Conservation (phyloP, 2,888 invertebrate genomes). For the Apamea anceps region DNA sequence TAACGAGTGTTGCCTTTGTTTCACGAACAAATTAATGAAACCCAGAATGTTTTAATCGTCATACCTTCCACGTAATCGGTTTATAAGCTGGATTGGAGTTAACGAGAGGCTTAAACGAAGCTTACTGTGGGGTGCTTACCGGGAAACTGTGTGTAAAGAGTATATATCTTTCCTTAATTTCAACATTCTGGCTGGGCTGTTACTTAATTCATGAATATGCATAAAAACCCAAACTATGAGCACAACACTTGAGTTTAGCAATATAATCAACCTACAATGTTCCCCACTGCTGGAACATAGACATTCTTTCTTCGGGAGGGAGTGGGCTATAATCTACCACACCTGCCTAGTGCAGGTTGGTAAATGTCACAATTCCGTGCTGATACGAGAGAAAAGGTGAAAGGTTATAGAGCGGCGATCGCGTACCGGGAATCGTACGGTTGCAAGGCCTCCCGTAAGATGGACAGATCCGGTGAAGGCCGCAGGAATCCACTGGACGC, state of each 20-base stretch:
- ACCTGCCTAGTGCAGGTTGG: too few relatives aligned
- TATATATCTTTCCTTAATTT: not conserved
- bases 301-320: too few relatives aligned
- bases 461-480: not conserved
- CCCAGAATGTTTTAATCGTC: not conserved
- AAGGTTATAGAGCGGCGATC: too few relatives aligned
- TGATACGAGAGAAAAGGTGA: not conserved
- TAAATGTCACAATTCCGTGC: not conserved
- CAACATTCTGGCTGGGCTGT: not conserved
- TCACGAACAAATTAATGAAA: not conserved
- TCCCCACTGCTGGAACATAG: too few relatives aligned
- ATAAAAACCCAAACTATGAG: not conserved
- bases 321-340: too few relatives aligned
- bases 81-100: not conserved
- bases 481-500: too few relatives aligned
- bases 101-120: not conserved
- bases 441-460: too few relatives aligned
- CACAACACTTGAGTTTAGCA: not conserved
- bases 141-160: not conserved
- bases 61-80: conserved; percentile 11
- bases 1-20: not conserved
- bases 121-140: not conserved
- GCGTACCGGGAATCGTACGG: not conserved
- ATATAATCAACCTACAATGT: too few relatives aligned
- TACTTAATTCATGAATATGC: not conserved